phyloP scores from a whole-genome alignment of 2,113 vertebrate genomes.

The Pelvicachromis taeniatus region DNA sequence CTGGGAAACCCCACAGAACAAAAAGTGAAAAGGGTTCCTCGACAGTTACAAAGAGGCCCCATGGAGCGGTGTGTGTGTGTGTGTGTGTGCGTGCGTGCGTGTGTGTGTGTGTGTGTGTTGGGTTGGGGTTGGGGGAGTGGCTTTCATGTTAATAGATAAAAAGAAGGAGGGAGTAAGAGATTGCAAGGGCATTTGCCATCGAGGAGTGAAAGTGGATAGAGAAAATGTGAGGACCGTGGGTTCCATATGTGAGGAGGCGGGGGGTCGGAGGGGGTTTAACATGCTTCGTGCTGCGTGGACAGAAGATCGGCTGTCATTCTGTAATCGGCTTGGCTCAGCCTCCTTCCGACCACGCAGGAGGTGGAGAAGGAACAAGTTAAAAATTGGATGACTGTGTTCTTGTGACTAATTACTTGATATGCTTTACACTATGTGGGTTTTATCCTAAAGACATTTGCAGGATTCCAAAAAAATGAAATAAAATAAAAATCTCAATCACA shows the following conservation, averaged over 20 bases:
- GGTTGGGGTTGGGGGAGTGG: conserved; percentile 30
- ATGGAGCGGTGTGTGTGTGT: conserved; percentile 66
- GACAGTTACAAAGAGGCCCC: conserved; percentile 81
- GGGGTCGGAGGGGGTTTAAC: conserved; percentile 58
- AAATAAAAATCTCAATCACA: background rate
- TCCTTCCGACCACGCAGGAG: conserved; percentile 63
- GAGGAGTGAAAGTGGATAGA: conserved; percentile 67
- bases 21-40: conserved; percentile 88
- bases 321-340: conserved; percentile 57
- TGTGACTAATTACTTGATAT: conserved; percentile 60
- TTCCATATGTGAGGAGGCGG: conserved; percentile 70
- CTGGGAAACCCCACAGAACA: conserved; percentile 87
- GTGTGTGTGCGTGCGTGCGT: fast-evolving
- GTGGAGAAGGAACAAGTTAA: conserved; percentile 50
- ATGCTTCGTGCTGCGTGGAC: conserved; percentile 65
- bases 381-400: conserved; percentile 46
- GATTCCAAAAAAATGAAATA: background rate
- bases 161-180: conserved; percentile 56
- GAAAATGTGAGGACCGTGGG: conserved; percentile 66
- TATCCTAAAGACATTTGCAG: conserved; percentile 19
- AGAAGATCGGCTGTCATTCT: conserved; percentile 70
- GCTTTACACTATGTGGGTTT: conserved; percentile 33
- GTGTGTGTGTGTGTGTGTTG: background rate
- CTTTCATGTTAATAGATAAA: conserved; percentile 66
- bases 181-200: conserved; percentile 68